phyloP scores from a whole-genome alignment of 2,113 vertebrate species.

The Psettodes erumei region DNA sequence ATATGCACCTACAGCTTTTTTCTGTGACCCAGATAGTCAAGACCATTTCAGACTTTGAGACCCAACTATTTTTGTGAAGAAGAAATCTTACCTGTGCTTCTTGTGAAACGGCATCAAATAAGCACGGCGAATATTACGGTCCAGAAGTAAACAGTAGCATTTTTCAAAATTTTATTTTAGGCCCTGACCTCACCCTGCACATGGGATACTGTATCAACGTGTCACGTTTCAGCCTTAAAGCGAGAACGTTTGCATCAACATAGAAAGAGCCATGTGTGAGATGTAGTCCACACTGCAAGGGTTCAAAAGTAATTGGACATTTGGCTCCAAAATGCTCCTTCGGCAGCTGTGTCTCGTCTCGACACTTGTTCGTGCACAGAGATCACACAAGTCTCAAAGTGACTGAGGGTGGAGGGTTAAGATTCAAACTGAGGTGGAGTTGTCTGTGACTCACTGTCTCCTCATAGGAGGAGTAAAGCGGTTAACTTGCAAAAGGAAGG shows the following conservation, averaged over 20 bases:
- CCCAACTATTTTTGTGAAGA: not conserved
- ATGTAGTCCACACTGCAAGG: not conserved
- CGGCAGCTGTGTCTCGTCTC: not conserved
- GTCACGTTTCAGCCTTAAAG: not conserved
- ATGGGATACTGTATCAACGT: not conserved
- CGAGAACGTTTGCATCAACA: not conserved
- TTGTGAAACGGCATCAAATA: conserved; percentile 11
- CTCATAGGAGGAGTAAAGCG: not conserved
- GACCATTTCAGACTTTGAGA: conserved; percentile 9
- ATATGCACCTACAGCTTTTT: conserved; percentile 14
- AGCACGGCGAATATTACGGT: not conserved
- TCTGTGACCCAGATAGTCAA: conserved; percentile 21
- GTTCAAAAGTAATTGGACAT: not conserved
- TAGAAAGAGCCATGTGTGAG: not conserved
- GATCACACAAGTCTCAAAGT: not conserved
- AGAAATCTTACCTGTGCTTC: not conserved
- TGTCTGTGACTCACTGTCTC: too few relatives aligned
- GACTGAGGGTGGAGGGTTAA: not conserved
- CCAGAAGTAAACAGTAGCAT: not conserved
- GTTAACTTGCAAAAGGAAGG: not conserved
- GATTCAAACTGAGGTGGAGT: not conserved
- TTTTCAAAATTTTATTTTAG: not conserved
- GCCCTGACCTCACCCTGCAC: not conserved
- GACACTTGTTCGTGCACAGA: not conserved
- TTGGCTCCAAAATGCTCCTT: not conserved